A percentile compares a stretch with the other conserved stretches of the same genome.
These are phyloP conservation scores for Ptilorrhoa leucosticta DNA, from an alignment of 2,113 vertebrate species.

Conservation along the genomic window DNA sequence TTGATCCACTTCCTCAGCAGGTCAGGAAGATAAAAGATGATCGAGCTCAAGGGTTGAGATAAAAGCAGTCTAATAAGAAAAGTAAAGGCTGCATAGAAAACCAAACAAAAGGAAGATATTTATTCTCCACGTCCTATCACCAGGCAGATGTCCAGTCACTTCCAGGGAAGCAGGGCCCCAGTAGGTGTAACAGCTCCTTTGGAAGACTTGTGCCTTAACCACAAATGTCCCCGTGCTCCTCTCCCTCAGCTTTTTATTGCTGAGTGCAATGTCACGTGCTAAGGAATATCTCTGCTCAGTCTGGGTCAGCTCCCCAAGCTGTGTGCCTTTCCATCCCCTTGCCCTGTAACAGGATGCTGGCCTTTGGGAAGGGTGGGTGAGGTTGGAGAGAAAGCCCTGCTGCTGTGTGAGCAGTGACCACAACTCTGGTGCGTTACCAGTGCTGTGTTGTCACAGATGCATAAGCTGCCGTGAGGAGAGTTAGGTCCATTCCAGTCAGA, in stretches of 20 bases:
- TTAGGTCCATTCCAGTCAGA: background rate
- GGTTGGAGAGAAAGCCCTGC: background rate
- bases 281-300: background rate
- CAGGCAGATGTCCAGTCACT: background rate
- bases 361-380: background rate
- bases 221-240: no score
- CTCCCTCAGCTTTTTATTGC: background rate
- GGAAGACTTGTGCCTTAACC: background rate
- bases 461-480: background rate
- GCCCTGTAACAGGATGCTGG: background rate
- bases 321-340: background rate
- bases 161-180: background rate
- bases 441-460: no score
- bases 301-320: background rate
- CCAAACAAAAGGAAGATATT: background rate
- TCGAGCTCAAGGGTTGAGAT: background rate
- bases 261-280: fast-evolving
- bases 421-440: fast-evolving
- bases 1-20: background rate
- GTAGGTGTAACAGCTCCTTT: background rate
- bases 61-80: background rate
- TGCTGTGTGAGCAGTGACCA: background rate
- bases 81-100: background rate
- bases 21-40: background rate
- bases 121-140: background rate